phyloP scores from a whole-genome alignment of 2,888 invertebrate species.

The Sepiola atlantica region DNA sequence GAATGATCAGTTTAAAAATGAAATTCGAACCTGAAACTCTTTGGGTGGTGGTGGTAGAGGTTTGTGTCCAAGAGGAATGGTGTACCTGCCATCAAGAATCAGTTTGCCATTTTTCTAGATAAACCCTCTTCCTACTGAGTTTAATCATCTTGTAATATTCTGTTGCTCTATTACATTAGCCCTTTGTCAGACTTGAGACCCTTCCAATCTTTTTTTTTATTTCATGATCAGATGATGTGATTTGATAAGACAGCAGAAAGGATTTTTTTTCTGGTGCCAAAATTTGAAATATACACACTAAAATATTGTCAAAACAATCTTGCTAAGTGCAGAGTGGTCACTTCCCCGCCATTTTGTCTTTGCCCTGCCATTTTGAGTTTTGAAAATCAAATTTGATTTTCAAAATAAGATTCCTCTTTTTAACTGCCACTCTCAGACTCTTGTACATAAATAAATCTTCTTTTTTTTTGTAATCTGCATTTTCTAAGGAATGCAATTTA shows the following conservation, averaged over 20 bases:
- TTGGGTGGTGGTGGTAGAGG: no score
- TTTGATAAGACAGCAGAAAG: background rate
- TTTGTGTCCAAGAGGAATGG: no score
- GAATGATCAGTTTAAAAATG: no score
- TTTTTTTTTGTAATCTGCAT: background rate
- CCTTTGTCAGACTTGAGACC: background rate
- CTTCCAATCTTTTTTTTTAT: background rate
- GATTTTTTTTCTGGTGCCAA: background rate
- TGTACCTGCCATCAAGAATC: no score
- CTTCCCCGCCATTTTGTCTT: background rate
- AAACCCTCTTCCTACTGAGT: no score
- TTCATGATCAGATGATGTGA: background rate
- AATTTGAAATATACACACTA: background rate
- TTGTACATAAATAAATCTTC: background rate
- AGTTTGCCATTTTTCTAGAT: no score
- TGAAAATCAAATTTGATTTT: background rate
- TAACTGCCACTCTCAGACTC: background rate
- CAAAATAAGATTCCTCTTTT: background rate
- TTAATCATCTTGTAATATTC: no score
- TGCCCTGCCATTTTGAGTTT: background rate
- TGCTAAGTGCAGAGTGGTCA: background rate
- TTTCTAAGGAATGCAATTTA: background rate
- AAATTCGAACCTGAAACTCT: no score
- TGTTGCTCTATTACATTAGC: background rate
- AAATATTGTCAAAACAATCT: background rate